Evolutionary conservation across 2,113 vertebrate species (phyloP).

Genomic region (Tricholaema leucomelas): DNA sequence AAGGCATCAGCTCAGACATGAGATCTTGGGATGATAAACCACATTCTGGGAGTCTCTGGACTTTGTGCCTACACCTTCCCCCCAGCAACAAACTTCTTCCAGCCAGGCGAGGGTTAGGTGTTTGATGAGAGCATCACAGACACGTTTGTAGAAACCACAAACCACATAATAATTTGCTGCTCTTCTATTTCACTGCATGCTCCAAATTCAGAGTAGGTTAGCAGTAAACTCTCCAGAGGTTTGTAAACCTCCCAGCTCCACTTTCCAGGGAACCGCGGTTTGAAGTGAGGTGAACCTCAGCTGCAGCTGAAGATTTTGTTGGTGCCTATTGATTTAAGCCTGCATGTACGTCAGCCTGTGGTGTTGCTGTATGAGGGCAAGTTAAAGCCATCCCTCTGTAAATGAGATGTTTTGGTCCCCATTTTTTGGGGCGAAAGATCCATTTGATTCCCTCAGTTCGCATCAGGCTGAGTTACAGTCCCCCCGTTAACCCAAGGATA

Average conservation of each 20-base stretch:
- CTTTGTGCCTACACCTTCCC: not conserved
- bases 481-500: not conserved
- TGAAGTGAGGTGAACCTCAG: not conserved
- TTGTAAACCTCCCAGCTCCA: not conserved
- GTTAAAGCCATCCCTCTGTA: not conserved
- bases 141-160: not conserved
- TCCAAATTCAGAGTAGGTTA: not conserved
- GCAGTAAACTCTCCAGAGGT: not conserved
- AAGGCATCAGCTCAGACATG: not conserved
- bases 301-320: not conserved
- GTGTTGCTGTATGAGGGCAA: not conserved
- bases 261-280: not conserved
- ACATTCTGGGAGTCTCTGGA: not conserved
- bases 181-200: not conserved
- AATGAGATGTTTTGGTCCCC: not conserved
- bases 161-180: not conserved
- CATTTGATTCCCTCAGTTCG: fast-evolving
- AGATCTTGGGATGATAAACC: not conserved
- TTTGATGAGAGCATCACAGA: not conserved
- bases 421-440: not conserved
- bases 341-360: not conserved
- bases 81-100: not conserved
- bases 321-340: not conserved
- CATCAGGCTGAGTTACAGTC: not conserved
- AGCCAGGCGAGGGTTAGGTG: not conserved